A percentile compares a stretch with the other conserved stretches of the same genome.
Evolutionary conservation across 2,888 invertebrate species (phyloP).

Genomic region (Pseudoips prasinana): DNA sequence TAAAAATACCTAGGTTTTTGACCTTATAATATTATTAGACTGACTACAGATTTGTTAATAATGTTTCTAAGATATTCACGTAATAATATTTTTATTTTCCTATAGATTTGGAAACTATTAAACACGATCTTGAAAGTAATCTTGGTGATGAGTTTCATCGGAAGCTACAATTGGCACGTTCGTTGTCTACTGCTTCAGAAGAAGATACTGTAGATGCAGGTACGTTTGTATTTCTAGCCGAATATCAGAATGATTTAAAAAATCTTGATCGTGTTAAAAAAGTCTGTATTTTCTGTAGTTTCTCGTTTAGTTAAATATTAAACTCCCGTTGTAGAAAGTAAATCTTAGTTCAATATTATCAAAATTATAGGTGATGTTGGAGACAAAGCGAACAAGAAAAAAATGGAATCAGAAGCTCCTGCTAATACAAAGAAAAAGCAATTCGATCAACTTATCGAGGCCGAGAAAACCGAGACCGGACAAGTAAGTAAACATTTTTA

Average conservation of each 20-base stretch:
- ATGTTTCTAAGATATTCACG: too few relatives aligned
- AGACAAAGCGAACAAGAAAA: conserved; percentile 47
- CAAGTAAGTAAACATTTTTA: conserved; percentile 86
- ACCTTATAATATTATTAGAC: too few relatives aligned
- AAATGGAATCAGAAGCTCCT: conserved; percentile 31
- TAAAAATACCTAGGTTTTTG: too few relatives aligned
- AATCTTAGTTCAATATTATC: too few relatives aligned
- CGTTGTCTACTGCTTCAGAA: conserved; percentile 88
- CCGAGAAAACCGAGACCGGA: conserved; percentile 95
- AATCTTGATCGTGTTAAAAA: not conserved
- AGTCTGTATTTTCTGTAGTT: too few relatives aligned
- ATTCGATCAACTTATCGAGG: conserved; percentile 90
- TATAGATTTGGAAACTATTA: conserved; percentile 84
- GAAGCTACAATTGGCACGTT: conserved; percentile 86
- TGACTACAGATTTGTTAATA: too few relatives aligned
- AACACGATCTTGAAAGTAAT: conserved; percentile 87
- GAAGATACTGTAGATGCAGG: conserved; percentile 67
- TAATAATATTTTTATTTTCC: too few relatives aligned
- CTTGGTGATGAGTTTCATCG: conserved; percentile 85
- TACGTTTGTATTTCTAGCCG: conserved; percentile 18
- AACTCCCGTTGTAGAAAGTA: too few relatives aligned
- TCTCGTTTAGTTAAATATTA: too few relatives aligned
- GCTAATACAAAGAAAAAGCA: conserved; percentile 3
- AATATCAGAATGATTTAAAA: not conserved
- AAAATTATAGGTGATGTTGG: conserved; percentile 61